phyloP scores from a whole-genome alignment of 1,140 invertebrate species.

The Cecropterus lyciades region DNA sequence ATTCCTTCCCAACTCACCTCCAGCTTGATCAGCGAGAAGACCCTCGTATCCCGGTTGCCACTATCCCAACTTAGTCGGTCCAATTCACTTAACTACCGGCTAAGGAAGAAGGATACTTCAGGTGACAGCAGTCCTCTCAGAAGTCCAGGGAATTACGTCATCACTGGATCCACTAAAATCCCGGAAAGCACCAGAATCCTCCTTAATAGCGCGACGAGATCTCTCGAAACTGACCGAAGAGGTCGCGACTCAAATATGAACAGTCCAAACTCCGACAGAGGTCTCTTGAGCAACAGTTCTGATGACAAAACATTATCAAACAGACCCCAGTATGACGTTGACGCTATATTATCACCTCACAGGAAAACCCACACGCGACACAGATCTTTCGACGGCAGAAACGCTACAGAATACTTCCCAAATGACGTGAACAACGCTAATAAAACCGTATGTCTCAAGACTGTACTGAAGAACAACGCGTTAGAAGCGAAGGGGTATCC shows the following conservation, averaged over 20 bases:
- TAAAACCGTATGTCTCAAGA: conserved; percentile 69
- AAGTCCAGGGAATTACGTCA: conserved; percentile 80
- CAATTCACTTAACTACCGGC: conserved; percentile 79
- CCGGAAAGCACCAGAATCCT: conserved; percentile 67
- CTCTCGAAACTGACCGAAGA: conserved; percentile 70
- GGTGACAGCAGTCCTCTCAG: conserved; percentile 74
- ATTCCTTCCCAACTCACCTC: conserved; percentile 71
- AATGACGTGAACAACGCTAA: conserved; percentile 72
- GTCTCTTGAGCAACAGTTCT: conserved; percentile 70
- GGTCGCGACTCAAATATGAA: conserved; percentile 73
- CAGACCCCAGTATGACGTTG: conserved; percentile 56
- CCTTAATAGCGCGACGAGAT: conserved; percentile 68
- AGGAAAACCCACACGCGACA: conserved; percentile 67
- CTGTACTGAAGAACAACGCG: conserved; percentile 74
- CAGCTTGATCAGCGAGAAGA: conserved; percentile 76
- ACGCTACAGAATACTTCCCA: conserved; percentile 42
- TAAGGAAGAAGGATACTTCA: conserved; percentile 69
- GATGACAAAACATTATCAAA: conserved; percentile 76
- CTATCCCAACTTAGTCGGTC: conserved; percentile 78
- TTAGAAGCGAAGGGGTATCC: conserved; percentile 60
- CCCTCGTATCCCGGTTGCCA: conserved; percentile 71
- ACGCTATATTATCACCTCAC: conserved; percentile 62
- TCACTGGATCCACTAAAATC: conserved; percentile 72
- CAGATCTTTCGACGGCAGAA: conserved; percentile 58
- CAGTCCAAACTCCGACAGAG: conserved; percentile 66